Conservation (phyloP, 2,888 invertebrate genomes). For the Acanthosepion esculentum region DNA sequence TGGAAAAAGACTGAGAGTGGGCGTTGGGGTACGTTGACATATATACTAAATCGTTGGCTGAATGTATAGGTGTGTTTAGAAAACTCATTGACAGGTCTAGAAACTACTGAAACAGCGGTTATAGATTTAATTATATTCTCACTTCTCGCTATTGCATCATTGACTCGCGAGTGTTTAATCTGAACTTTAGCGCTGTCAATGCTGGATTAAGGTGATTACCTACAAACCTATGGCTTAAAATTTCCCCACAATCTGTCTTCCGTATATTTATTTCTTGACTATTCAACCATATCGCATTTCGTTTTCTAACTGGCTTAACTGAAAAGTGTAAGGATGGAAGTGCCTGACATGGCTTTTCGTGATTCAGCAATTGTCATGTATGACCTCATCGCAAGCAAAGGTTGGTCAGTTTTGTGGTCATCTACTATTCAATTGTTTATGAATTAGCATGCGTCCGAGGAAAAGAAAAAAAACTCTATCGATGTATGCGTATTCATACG, state of each 20-base stretch:
- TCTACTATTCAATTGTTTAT: too few relatives aligned
- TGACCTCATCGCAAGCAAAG: conserved; percentile 17
- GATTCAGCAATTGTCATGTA: conserved; percentile 7
- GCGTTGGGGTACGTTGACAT: too few relatives aligned
- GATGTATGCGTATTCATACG: too few relatives aligned
- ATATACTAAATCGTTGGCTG: too few relatives aligned
- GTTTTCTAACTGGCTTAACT: background rate
- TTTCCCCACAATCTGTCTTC: background rate
- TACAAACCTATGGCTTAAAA: background rate
- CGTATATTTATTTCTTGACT: background rate
- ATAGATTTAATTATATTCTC: background rate
- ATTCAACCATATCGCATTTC: background rate
- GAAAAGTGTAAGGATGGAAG: background rate
- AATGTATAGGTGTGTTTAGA: too few relatives aligned
- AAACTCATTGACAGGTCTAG: too few relatives aligned
- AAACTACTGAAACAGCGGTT: too few relatives aligned
- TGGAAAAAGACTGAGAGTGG: too few relatives aligned
- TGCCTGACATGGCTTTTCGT: background rate
- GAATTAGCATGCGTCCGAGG: too few relatives aligned
- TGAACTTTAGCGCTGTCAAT: background rate
- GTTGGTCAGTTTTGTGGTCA: background rate
- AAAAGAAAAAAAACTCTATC: too few relatives aligned
- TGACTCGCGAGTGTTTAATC: background rate
- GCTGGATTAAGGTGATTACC: background rate
- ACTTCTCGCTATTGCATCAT: background rate